Conservation (phyloP, 2,888 invertebrate genomes). For the Erebia ligea region DNA sequence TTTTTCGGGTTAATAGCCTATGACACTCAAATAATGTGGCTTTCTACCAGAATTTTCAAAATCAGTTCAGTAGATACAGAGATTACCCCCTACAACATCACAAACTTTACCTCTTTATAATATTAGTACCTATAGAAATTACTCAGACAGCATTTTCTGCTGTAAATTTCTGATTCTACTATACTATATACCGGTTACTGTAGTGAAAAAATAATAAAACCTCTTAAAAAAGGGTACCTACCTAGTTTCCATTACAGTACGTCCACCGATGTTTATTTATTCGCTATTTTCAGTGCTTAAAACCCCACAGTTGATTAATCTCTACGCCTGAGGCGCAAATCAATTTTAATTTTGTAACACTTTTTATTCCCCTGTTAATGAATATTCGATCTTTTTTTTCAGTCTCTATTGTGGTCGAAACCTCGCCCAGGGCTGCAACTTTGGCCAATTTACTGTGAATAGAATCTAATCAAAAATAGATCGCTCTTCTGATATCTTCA, state of each 20-base stretch:
- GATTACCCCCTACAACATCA: too few relatives aligned
- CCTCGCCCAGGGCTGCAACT: constrained; percentile 27
- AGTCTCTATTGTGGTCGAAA: constrained; percentile 21
- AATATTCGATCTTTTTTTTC: constrained; percentile 39
- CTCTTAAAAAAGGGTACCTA: neutral
- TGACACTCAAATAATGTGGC: too few relatives aligned
- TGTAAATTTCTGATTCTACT: too few relatives aligned
- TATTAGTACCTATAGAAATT: too few relatives aligned
- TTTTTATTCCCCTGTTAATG: constrained; percentile 31
- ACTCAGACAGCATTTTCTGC: too few relatives aligned
- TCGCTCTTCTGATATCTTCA: constrained; percentile 68
- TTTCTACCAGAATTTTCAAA: too few relatives aligned
- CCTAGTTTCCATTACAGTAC: neutral
- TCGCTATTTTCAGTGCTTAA: constrained; percentile 7
- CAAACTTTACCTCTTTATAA: too few relatives aligned
- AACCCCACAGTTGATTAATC: constrained; percentile 19
- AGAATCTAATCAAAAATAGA: constrained; percentile 68
- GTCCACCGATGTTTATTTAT: constrained; percentile 3
- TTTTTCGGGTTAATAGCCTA: too few relatives aligned
- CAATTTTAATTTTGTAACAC: constrained; percentile 22
- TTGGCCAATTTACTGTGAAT: constrained; percentile 64
- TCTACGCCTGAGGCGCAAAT: constrained; percentile 15
- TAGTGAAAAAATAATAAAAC: neutral
- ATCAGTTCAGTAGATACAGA: too few relatives aligned
- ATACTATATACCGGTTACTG: too few relatives aligned